Conservation (phyloP, 2,113 vertebrate genomes). For the Donacobius atricapilla region DNA sequence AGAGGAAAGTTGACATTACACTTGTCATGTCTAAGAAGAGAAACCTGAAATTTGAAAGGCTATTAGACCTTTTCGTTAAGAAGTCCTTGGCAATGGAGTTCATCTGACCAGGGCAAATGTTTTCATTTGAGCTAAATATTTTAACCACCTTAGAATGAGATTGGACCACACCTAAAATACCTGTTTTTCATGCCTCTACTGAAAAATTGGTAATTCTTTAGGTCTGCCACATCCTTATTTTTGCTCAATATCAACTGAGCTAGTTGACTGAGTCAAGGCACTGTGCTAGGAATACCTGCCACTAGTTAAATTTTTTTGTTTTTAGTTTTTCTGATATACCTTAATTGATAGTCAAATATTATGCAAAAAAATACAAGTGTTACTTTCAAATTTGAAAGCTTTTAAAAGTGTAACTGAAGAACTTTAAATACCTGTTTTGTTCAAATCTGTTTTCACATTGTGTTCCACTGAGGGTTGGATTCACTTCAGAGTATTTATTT, state of each 20-base stretch:
- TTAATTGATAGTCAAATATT: not conserved
- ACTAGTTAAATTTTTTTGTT: not conserved
- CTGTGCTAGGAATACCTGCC: not conserved
- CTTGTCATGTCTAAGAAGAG: not conserved
- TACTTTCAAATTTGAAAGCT: not conserved
- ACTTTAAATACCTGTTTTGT: not conserved
- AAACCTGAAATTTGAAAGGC: not conserved
- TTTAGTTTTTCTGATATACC: not conserved
- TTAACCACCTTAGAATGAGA: not conserved
- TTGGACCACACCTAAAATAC: not conserved
- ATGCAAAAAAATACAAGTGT: not conserved
- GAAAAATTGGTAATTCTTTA: not conserved
- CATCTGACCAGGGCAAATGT: not conserved
- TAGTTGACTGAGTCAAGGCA: not conserved
- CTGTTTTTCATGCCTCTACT: not conserved
- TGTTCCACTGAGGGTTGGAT: not conserved
- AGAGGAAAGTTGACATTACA: not conserved
- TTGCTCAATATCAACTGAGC: not conserved
- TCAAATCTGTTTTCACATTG: not conserved
- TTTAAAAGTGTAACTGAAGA: not conserved
- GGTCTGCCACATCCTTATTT: not conserved
- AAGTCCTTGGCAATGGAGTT: not conserved
- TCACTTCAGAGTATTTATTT: not conserved
- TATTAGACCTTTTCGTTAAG: not conserved
- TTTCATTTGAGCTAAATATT: not conserved